phyloP scores from a whole-genome alignment of 2,797 vertebrate genomes.

The Phyllotis vaccarum region DNA sequence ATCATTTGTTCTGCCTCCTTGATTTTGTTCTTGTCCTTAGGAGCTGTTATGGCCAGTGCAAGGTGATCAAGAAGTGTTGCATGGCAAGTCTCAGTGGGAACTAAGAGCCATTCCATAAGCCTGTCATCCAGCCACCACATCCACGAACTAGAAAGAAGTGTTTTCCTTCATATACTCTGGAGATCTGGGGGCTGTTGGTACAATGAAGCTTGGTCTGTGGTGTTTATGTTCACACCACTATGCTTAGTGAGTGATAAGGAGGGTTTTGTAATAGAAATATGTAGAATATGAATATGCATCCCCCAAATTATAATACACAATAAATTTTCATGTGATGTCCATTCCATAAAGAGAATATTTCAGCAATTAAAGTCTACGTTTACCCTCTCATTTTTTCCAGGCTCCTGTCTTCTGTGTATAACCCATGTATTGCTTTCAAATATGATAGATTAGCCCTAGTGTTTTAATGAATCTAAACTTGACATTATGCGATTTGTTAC shows the following conservation, averaged over 20 bases:
- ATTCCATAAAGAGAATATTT: not conserved
- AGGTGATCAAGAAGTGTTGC: not conserved
- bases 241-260: not conserved
- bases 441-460: not conserved
- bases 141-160: not conserved
- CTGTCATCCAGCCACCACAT: not conserved
- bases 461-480: conserved; percentile 15
- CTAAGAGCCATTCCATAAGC: not conserved
- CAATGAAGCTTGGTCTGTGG: not conserved
- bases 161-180: not conserved
- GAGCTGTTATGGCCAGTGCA: not conserved
- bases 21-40: not conserved
- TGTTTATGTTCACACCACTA: not conserved
- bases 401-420: not conserved
- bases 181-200: not conserved
- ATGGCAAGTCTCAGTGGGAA: not conserved
- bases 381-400: not conserved
- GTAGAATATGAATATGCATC: not conserved
- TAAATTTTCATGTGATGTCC: not conserved
- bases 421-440: not conserved
- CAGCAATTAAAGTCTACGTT: not conserved
- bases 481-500: not conserved
- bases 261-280: not conserved
- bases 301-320: not conserved
- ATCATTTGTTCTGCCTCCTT: too few species aligned